phyloP scores from a whole-genome alignment of 2,113 vertebrate species.

The Amphilophus citrinellus region DNA sequence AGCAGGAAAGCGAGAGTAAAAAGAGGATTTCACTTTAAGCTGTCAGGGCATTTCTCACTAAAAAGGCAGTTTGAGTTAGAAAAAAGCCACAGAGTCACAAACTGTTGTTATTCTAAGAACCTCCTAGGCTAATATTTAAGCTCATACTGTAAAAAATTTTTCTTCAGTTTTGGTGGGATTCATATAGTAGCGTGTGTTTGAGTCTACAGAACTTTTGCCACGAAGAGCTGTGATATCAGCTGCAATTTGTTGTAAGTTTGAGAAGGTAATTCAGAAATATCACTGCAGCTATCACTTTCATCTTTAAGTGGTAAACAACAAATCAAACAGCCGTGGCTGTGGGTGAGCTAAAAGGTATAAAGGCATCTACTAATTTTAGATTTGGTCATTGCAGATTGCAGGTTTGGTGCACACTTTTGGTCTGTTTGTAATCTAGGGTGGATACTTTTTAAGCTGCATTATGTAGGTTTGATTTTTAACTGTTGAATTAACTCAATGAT shows the following conservation, averaged over 20 bases:
- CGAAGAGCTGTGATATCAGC: constrained; percentile 12
- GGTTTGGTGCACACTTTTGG: not conserved
- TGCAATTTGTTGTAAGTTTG: constrained; percentile 8
- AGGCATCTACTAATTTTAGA: not conserved
- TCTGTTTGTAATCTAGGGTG: not conserved
- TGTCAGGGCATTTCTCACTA: constrained; percentile 22
- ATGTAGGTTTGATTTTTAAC: constrained; percentile 20
- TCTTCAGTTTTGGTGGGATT: not conserved
- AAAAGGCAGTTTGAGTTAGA: not conserved
- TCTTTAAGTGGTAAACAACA: constrained; percentile 31
- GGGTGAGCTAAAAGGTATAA: not conserved
- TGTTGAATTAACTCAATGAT: constrained; percentile 32
- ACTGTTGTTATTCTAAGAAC: constrained; percentile 11
- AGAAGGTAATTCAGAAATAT: constrained; percentile 49
- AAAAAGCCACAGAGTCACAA: constrained; percentile 16
- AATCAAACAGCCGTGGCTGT: constrained; percentile 2
- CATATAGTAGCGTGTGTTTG: not conserved
- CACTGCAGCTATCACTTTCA: constrained; percentile 10
- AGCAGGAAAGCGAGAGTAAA: not conserved
- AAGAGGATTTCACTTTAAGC: constrained; percentile 34
- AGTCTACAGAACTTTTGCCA: constrained; percentile 8
- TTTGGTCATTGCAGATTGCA: not conserved
- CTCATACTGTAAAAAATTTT: not conserved
- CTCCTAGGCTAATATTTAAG: constrained; percentile 14
- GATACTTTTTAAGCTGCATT: constrained; percentile 13